Percentiles rank a stretch among this genome's conserved stretches.
Conservation (phyloP, 1,140 invertebrate species). For the Atopsyche davidsoni region DNA sequence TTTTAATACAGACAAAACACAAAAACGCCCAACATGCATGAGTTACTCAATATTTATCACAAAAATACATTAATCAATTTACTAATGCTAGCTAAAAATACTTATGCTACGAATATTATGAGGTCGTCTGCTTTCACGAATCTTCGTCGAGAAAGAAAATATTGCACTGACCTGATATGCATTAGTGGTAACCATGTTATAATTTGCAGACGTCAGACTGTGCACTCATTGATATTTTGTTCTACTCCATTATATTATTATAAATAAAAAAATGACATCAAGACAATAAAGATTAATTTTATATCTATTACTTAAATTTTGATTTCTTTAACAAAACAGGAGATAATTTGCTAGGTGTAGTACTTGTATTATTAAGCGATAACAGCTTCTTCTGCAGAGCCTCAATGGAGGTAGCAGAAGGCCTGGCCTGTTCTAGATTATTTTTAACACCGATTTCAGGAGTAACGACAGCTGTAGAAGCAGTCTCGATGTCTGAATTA, state of each 20-base stretch:
- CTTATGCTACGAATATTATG: not conserved
- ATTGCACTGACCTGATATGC: too few species aligned
- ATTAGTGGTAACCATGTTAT: too few species aligned
- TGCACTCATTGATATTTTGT: too few species aligned
- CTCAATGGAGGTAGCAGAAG: slow-evolving; percentile 35
- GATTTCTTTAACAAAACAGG: not conserved
- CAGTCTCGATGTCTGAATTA: slow-evolving; percentile 19
- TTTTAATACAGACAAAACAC: slow-evolving; percentile 1
- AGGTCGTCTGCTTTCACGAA: too few species aligned
- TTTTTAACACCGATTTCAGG: slow-evolving; percentile 31
- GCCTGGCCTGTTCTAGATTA: slow-evolving; percentile 22
- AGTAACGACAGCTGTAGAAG: slow-evolving; percentile 25
- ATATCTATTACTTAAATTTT: slow-evolving; percentile 1
- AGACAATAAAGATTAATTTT: not conserved
- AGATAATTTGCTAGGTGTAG: not conserved
- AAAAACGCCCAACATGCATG: not conserved
- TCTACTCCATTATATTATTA: too few species aligned
- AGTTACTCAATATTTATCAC: not conserved
- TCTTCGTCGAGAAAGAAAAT: too few species aligned
- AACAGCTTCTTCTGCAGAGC: slow-evolving; percentile 32
- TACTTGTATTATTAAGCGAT: not conserved
- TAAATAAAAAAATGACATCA: too few species aligned
- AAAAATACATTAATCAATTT: too few species aligned
- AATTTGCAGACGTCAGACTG: too few species aligned
- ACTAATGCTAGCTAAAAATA: too few species aligned